Conservation (phyloP, 2,888 invertebrate genomes). For the Melitaea athalia region DNA sequence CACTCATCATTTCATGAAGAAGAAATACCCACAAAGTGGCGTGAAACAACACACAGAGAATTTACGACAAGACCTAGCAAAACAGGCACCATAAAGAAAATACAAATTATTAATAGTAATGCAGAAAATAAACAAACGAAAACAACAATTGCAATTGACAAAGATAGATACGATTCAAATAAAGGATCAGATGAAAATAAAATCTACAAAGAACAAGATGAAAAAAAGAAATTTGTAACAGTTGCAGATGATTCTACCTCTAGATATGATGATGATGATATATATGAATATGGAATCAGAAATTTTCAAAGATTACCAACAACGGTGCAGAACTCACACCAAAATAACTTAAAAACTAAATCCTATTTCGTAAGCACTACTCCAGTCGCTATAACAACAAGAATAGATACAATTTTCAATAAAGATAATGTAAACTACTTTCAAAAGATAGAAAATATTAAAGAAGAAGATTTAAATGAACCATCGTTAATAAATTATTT, state of each 20-base stretch:
- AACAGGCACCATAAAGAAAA: not conserved
- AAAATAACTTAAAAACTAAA: not conserved
- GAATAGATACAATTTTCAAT: not conserved
- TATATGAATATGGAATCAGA: not conserved
- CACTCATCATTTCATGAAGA: not conserved
- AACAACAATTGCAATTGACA: not conserved
- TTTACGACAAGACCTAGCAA: not conserved
- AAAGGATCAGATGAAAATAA: not conserved
- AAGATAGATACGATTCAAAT: not conserved
- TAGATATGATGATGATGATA: not conserved
- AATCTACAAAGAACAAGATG: constrained; percentile 1
- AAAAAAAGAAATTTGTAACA: not conserved
- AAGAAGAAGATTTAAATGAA: not conserved
- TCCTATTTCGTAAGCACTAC: not conserved
- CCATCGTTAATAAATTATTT: not conserved
- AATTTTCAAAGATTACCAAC: constrained; percentile 17
- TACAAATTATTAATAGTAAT: not conserved
- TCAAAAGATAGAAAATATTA: not conserved
- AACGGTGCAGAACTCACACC: not conserved
- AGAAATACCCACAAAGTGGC: not conserved
- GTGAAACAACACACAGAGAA: not conserved
- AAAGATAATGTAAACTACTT: not conserved
- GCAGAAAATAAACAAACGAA: not conserved
- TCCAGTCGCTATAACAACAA: not conserved
- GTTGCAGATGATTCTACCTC: not conserved